Percentiles rank a stretch among this genome's conserved stretches.
Conservation (phyloP, 2,888 invertebrate genomes). For the Rhabditoides inermis region DNA sequence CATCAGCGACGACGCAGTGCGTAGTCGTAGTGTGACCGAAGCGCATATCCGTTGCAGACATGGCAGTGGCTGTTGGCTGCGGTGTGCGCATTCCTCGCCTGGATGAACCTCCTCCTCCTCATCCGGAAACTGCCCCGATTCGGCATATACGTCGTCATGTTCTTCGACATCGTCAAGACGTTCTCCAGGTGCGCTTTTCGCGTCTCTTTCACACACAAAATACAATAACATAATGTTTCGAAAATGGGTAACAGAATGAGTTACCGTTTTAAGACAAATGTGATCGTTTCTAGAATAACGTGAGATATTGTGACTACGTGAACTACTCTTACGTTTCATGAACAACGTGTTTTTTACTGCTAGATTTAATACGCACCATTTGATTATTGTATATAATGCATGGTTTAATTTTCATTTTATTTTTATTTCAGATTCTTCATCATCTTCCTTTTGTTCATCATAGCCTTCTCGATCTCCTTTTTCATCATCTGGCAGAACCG, state of each 20-base stretch:
- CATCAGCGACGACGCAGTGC: too few relatives aligned
- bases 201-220: conserved; percentile 25
- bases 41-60: conserved; percentile 51
- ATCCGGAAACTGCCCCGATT: conserved; percentile 52
- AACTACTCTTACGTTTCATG: too few relatives aligned
- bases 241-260: too few relatives aligned
- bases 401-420: too few relatives aligned
- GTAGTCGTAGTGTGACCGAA: conserved; percentile 52
- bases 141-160: conserved; percentile 56
- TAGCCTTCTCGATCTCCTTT: conserved; percentile 15
- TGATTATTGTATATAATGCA: too few relatives aligned
- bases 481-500: conserved; percentile 47
- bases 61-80: conserved; percentile 59
- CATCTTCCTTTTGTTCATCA: conserved; percentile 52
- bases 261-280: too few relatives aligned
- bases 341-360: too few relatives aligned
- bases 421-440: too few relatives aligned
- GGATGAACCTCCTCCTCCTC: conserved; percentile 54
- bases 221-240: conserved; percentile 37
- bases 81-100: conserved; percentile 56
- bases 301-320: too few relatives aligned
- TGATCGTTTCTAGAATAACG: too few relatives aligned
- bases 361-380: too few relatives aligned
- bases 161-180: conserved; percentile 53
- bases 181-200: conserved; percentile 51